A percentile compares a stretch with the other conserved stretches of the same genome.
These are phyloP conservation scores for Poeciliopsis paucimaculata DNA, from an alignment of 2,797 vertebrate genomes.

Conservation along the genomic window DNA sequence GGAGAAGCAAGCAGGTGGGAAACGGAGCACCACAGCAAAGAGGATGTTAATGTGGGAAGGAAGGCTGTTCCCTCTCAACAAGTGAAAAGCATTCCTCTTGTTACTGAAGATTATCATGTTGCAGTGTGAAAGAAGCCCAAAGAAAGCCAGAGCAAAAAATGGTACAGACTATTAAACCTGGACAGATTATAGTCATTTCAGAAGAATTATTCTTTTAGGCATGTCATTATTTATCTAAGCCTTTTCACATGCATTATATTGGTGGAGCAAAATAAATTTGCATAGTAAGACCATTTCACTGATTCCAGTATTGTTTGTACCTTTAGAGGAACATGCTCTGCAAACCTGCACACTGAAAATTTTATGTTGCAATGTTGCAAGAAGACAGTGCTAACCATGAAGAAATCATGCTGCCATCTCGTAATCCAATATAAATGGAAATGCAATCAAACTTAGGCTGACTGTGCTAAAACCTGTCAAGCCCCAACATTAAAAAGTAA, in stretches of 20 bases:
- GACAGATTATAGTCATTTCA: background rate
- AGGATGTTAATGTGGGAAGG: conserved; percentile 66
- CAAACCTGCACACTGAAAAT: background rate
- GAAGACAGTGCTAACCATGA: conserved; percentile 6
- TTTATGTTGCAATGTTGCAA: conserved; percentile 19
- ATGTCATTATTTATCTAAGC: background rate
- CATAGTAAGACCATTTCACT: conserved; percentile 1
- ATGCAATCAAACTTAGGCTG: conserved; percentile 38
- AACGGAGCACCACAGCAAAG: conserved; percentile 47
- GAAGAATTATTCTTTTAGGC: background rate
- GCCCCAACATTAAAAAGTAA: conserved; percentile 28
- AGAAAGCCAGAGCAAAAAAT: conserved; percentile 24
- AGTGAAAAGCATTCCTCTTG: conserved; percentile 78
- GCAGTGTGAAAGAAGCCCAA: conserved; percentile 43
- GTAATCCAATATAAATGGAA: conserved; percentile 48
- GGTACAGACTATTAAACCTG: background rate
- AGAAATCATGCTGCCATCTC: conserved; percentile 13
- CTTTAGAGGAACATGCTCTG: conserved; percentile 8
- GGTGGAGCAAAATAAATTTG: background rate
- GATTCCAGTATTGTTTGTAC: conserved; percentile 6
- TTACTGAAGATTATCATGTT: conserved; percentile 82
- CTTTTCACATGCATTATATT: background rate
- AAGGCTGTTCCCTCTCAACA: conserved; percentile 59
- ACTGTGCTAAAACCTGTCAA: conserved; percentile 25
- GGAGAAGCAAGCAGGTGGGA: conserved; percentile 69